phyloP scores from a whole-genome alignment of 2,797 vertebrate genomes.

The Xiphorhynchus erythropygius region DNA sequence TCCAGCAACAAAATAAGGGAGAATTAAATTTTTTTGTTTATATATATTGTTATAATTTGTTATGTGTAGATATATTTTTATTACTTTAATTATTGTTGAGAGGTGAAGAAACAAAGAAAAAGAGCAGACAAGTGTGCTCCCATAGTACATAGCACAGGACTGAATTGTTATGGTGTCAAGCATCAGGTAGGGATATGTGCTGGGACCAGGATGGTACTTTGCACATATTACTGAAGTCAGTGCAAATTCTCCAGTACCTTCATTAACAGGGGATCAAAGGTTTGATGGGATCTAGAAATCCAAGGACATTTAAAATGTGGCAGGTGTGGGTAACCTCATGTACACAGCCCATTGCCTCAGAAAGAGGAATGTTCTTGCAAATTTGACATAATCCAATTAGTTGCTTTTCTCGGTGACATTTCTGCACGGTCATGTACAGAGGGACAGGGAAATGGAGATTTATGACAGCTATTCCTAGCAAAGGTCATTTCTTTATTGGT shows the following conservation, averaged over 20 bases:
- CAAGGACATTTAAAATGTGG: neutral
- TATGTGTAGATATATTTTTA: no score
- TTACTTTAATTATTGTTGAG: neutral
- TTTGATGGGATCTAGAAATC: neutral
- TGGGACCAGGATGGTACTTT: neutral
- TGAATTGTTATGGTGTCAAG: neutral
- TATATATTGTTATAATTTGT: neutral
- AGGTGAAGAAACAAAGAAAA: neutral
- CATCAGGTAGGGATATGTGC: neutral
- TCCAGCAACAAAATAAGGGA: neutral
- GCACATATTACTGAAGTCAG: neutral
- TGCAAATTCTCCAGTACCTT: neutral
- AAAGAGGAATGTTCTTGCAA: neutral
- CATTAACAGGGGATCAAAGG: neutral
- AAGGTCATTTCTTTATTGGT: constrained; percentile 52
- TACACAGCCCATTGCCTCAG: neutral
- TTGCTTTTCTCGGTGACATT: constrained; percentile 37
- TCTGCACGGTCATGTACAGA: neutral
- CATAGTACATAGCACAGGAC: neutral
- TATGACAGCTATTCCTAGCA: constrained; percentile 51
- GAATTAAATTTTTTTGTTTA: neutral
- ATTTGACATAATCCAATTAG: constrained; percentile 1
- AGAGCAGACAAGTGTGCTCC: neutral
- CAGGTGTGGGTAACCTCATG: neutral
- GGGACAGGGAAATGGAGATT: constrained; percentile 5